Conservation (phyloP, 2,797 vertebrate genomes). For the Pseudomugil gertrudae region DNA sequence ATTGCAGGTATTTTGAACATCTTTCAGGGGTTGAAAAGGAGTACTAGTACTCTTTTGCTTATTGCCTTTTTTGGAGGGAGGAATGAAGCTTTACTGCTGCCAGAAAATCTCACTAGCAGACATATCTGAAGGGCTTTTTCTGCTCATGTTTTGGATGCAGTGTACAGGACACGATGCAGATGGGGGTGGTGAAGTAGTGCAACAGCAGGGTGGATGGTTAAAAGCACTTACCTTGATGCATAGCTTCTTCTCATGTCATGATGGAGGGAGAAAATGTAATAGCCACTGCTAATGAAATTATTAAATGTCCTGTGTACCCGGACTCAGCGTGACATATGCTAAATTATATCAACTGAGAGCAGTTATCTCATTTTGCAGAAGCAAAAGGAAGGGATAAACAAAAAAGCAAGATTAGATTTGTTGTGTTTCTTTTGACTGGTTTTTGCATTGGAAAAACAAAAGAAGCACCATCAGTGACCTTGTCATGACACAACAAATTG, state of each 20-base stretch:
- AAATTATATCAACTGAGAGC: slow-evolving; percentile 55
- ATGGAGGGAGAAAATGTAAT: slow-evolving; percentile 69
- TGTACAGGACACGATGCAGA: slow-evolving; percentile 26
- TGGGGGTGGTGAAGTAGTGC: slow-evolving; percentile 21
- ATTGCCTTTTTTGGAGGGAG: slow-evolving; percentile 44
- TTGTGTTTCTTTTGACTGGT: slow-evolving; percentile 48
- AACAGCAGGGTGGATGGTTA: slow-evolving; percentile 53
- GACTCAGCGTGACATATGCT: slow-evolving; percentile 59
- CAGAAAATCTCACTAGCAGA: slow-evolving; percentile 29
- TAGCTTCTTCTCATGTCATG: slow-evolving; percentile 61
- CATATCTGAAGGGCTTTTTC: slow-evolving; percentile 52
- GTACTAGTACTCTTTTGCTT: slow-evolving; percentile 39
- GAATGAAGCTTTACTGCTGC: slow-evolving; percentile 42
- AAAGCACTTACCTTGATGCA: slow-evolving; percentile 77
- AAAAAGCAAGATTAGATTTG: slow-evolving; percentile 36
- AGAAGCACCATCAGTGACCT: slow-evolving; percentile 39
- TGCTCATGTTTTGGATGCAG: slow-evolving; percentile 42
- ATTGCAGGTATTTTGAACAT: slow-evolving; percentile 46
- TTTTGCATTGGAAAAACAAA: slow-evolving; percentile 15
- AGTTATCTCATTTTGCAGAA: slow-evolving; percentile 52
- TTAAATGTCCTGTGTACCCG: slow-evolving; percentile 57
- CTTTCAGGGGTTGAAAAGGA: slow-evolving; percentile 22
- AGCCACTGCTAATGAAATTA: slow-evolving; percentile 73
- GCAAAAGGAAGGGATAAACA: slow-evolving; percentile 49
- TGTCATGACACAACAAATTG: slow-evolving; percentile 36